Percentiles rank a stretch among this genome's conserved stretches.
phyloP scores from a whole-genome alignment of 1,140 invertebrate genomes.

The Nixonia krombeini region DNA sequence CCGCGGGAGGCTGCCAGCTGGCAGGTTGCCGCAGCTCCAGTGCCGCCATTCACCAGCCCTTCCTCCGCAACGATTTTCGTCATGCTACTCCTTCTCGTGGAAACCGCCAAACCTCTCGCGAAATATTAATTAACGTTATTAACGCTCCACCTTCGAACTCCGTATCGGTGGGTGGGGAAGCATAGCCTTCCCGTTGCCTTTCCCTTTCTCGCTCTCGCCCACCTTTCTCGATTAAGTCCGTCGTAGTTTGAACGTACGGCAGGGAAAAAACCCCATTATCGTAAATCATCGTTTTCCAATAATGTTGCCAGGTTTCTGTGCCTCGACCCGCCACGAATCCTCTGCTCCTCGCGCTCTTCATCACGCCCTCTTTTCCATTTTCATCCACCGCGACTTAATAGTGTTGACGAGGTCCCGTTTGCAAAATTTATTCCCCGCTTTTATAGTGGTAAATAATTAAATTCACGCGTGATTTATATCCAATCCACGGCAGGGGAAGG shows the following conservation, averaged over 20 bases:
- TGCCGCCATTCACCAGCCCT: slow-evolving; percentile 31
- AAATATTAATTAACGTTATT: slow-evolving; percentile 73
- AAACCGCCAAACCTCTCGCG: slow-evolving; percentile 66
- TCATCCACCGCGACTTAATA: slow-evolving; percentile 44
- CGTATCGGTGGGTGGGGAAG: slow-evolving; percentile 32
- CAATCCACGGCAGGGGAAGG: too few relatives aligned
- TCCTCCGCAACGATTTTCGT: slow-evolving; percentile 41
- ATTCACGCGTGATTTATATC: too few relatives aligned
- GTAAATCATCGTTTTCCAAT: slow-evolving; percentile 74
- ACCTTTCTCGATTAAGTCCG: slow-evolving; percentile 44
- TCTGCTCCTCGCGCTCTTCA: slow-evolving; percentile 9
- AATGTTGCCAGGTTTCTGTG: slow-evolving; percentile 68
- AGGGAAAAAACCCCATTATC: slow-evolving; percentile 68
- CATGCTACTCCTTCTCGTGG: slow-evolving; percentile 23
- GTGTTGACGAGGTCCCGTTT: slow-evolving; percentile 40
- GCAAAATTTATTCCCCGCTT: slow-evolving; percentile 43
- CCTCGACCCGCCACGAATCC: slow-evolving; percentile 35
- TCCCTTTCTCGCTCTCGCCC: slow-evolving; percentile 30
- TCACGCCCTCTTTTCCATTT: slow-evolving; percentile 37
- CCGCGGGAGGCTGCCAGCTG: slow-evolving; percentile 61
- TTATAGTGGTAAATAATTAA: too few relatives aligned
- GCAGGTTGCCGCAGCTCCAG: slow-evolving; percentile 59
- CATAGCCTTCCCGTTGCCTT: slow-evolving; percentile 35
- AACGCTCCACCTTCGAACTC: slow-evolving; percentile 62
- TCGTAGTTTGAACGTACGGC: slow-evolving; percentile 45